These are phyloP conservation scores for Trachurus trachurus DNA, from an alignment of 2,797 vertebrate species.

Conservation along the genomic window DNA sequence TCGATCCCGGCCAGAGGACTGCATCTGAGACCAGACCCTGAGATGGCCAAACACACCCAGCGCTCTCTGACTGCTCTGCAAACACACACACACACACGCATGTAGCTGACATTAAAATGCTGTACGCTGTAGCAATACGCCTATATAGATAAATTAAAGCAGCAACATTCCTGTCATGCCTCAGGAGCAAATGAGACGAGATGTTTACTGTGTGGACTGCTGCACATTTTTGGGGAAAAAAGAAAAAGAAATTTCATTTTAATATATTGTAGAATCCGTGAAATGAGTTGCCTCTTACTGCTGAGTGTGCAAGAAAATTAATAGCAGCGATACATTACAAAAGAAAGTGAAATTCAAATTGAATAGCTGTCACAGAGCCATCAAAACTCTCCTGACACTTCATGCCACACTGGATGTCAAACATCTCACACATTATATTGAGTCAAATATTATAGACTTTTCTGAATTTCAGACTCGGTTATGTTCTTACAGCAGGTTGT, in stretches of 20 bases:
- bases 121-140: neutral
- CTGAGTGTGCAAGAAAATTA: conserved; percentile 5
- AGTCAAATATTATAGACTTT: neutral
- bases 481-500: neutral
- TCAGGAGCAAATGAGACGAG: conserved; percentile 21
- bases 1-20: conserved; percentile 7
- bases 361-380: conserved; percentile 10
- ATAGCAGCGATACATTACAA: conserved; percentile 21
- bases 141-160: conserved; percentile 10
- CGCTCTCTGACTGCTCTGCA: neutral
- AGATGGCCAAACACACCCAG: neutral
- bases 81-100: neutral
- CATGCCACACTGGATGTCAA: neutral
- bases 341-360: conserved; percentile 19
- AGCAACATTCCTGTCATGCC: conserved; percentile 15
- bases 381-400: conserved; percentile 3
- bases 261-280: conserved; percentile 27
- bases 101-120: neutral
- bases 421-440: neutral
- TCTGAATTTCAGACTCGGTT: neutral
- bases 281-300: conserved; percentile 28
- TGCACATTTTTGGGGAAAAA: conserved; percentile 36
- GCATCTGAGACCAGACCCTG: conserved; percentile 10
- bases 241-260: conserved; percentile 36
- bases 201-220: conserved; percentile 35